Conservation (phyloP, 2,888 invertebrate species). For the Ennomos erosarius region DNA sequence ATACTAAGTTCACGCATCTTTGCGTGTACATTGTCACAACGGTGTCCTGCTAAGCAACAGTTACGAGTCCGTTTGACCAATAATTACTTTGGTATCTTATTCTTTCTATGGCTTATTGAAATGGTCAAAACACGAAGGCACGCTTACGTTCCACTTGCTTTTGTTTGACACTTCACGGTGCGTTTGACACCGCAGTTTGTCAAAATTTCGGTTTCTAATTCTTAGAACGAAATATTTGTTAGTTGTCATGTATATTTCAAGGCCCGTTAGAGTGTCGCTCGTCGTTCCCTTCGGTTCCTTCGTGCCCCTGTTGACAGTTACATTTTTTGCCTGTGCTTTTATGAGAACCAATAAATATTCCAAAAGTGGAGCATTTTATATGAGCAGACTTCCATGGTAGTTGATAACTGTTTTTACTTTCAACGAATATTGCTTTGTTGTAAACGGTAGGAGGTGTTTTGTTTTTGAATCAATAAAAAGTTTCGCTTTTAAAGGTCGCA, state of each 20-base stretch:
- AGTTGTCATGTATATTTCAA: conserved; percentile 62
- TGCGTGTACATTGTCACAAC: conserved; percentile 59
- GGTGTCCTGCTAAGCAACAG: conserved; percentile 76
- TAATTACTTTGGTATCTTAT: conserved; percentile 80
- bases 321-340: conserved; percentile 62
- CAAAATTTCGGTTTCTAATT: conserved; percentile 82
- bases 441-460: conserved; percentile 59
- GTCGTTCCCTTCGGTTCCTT: conserved; percentile 46
- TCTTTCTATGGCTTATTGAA: conserved; percentile 71
- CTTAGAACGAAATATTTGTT: conserved; percentile 69
- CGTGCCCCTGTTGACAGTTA: conserved; percentile 70
- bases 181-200: conserved; percentile 78
- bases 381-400: conserved; percentile 78
- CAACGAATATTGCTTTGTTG: conserved; percentile 63
- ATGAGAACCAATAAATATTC: conserved; percentile 80
- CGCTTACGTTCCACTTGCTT: conserved; percentile 71
- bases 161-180: conserved; percentile 62
- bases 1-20: conserved; percentile 62
- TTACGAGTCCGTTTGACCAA: conserved; percentile 67
- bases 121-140: conserved; percentile 78
- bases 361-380: conserved; percentile 79
- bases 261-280: conserved; percentile 71
- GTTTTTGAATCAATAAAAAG: conserved; percentile 59
- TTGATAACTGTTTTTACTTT: conserved; percentile 81
- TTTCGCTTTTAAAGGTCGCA: conserved; percentile 72